Conservation (phyloP, 2,113 vertebrate genomes). For the Carlito syrichta region DNA sequence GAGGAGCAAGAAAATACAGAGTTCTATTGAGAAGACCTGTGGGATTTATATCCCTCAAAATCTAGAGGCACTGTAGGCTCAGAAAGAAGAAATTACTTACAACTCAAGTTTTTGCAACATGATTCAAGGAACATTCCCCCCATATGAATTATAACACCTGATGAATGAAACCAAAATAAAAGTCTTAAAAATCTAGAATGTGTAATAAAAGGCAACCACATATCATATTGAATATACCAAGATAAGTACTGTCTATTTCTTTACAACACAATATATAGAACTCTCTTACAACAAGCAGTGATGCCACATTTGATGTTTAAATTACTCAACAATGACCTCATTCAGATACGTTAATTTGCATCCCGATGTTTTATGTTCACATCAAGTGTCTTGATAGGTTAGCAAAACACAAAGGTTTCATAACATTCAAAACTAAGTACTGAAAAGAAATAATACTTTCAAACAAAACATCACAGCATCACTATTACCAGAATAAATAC, state of each 20-base stretch:
- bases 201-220: not conserved
- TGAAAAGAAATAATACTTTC: not conserved
- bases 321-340: not conserved
- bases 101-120: rapidly evolving
- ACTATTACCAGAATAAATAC: not conserved
- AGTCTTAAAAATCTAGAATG: rapidly evolving
- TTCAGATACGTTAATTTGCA: not conserved
- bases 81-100: not conserved
- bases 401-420: not conserved
- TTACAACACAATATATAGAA: not conserved
- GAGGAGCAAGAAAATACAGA: not conserved
- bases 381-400: not conserved
- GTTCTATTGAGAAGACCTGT: not conserved
- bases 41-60: not conserved
- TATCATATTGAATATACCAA: rapidly evolving
- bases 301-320: not conserved
- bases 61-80: rapidly evolving
- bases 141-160: rapidly evolving
- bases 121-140: not conserved
- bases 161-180: not conserved
- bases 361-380: too few species aligned
- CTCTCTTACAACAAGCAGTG: not conserved
- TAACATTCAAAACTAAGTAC: not conserved
- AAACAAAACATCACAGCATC: not conserved
- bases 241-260: rapidly evolving